These are phyloP conservation scores for Laticauda colubrina DNA, from an alignment of 2,113 vertebrate genomes.

Conservation along the genomic window DNA sequence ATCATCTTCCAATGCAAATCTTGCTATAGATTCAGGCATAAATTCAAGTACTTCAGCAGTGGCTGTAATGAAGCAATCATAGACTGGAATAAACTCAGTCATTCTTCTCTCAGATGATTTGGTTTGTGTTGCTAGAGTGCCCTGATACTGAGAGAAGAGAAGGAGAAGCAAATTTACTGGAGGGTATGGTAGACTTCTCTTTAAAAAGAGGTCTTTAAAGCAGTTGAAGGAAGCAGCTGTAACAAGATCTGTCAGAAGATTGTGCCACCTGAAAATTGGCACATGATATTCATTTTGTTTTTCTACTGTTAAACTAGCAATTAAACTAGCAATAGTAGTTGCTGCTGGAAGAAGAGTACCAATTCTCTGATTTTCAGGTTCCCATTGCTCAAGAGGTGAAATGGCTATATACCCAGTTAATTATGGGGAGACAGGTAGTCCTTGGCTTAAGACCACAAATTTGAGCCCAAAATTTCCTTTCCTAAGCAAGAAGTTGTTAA, in stretches of 20 bases:
- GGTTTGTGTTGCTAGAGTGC: background rate
- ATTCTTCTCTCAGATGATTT: background rate
- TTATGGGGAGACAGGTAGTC: background rate
- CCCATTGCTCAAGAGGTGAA: background rate
- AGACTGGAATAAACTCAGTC: background rate
- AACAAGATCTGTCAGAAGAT: background rate
- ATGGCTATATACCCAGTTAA: background rate
- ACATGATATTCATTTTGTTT: background rate
- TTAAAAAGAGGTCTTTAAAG: background rate
- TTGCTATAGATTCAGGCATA: background rate
- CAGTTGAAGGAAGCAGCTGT: background rate
- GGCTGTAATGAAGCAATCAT: background rate
- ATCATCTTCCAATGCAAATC: background rate
- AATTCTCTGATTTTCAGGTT: background rate
- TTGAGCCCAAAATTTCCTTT: background rate
- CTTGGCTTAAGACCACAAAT: background rate
- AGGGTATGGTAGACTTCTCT: background rate
- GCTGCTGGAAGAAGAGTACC: background rate
- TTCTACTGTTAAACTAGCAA: background rate
- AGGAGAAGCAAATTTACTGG: background rate
- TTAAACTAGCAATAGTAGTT: background rate
- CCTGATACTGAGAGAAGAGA: background rate
- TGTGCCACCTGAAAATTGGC: background rate
- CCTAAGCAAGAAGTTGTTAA: background rate
- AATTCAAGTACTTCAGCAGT: background rate